A percentile compares a stretch with the other conserved stretches of the same genome.
Evolutionary conservation across 1,140 invertebrate species (phyloP).

Genomic region (Conus betulinus): DNA sequence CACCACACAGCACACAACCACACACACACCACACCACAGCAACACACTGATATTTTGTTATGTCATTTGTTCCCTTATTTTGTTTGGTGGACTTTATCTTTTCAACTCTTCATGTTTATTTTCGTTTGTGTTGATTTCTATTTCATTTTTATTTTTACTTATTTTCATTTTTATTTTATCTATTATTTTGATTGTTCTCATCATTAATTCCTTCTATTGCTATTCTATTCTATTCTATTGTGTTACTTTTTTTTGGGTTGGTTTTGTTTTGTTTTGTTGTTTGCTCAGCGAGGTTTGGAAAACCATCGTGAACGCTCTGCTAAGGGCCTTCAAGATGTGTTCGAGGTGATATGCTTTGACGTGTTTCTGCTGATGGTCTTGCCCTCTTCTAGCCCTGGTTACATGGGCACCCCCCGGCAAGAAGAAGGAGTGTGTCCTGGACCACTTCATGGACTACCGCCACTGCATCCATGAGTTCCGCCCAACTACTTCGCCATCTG

Average conservation of each 20-base stretch:
- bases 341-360: slow-evolving; percentile 98
- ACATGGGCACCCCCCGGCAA: slow-evolving; percentile 98
- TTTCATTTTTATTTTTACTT: no score
- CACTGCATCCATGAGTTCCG: slow-evolving; percentile 55
- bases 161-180: no score
- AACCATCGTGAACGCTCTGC: slow-evolving; percentile 96
- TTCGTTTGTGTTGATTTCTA: no score
- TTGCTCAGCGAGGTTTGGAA: slow-evolving; percentile 84
- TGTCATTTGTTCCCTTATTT: no score
- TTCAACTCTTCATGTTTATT: no score
- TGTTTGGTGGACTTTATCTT: no score
- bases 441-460: slow-evolving; percentile 79
- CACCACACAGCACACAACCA: no score
- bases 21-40: no score
- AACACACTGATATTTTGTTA: no score
- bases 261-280: neutral
- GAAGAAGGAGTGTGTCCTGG: slow-evolving; percentile 93
- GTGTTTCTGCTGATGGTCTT: slow-evolving; percentile 97
- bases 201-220: neutral
- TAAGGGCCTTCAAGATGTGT: slow-evolving; percentile 96
- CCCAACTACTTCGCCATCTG: slow-evolving; percentile 62
- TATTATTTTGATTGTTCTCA: neutral
- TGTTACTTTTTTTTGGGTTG: no score
- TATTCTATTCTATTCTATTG: neutral
- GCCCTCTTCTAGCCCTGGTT: slow-evolving; percentile 95